phyloP scores from a whole-genome alignment of 2,113 vertebrate species.

The Trogon surrucura region DNA sequence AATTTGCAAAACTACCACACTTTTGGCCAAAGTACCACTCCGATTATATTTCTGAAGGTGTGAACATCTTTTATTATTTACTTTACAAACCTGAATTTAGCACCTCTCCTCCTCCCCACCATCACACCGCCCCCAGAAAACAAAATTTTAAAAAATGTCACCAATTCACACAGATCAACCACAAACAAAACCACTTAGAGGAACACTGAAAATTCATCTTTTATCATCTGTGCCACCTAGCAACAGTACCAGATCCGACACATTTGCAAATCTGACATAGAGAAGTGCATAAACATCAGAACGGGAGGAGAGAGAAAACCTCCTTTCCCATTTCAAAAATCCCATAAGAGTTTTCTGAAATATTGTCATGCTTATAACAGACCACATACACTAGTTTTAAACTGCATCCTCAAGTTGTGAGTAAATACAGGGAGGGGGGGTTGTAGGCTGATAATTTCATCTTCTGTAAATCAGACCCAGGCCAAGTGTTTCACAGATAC shows the following conservation, averaged over 20 bases:
- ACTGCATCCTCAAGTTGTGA: neutral
- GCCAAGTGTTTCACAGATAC: neutral
- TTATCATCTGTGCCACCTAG: slow-evolving; percentile 60
- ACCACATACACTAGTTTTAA: neutral
- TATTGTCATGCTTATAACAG: neutral
- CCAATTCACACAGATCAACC: slow-evolving; percentile 9
- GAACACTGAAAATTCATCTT: slow-evolving; percentile 41
- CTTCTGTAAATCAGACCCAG: neutral
- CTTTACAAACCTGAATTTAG: slow-evolving; percentile 52
- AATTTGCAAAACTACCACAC: neutral
- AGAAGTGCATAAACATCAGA: neutral
- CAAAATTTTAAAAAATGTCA: neutral
- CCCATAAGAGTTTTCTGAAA: neutral
- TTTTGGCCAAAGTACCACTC: neutral
- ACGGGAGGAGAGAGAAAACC: neutral
- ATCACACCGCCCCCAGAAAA: slow-evolving; percentile 42
- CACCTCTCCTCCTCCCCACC: slow-evolving; percentile 35
- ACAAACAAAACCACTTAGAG: slow-evolving; percentile 32
- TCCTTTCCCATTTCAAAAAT: neutral
- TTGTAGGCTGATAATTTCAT: neutral
- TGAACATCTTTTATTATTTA: slow-evolving; percentile 55
- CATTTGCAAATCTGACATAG: neutral
- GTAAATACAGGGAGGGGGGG: neutral
- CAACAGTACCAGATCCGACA: slow-evolving; percentile 12
- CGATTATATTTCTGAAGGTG: slow-evolving; percentile 34